Evolutionary conservation across 2,888 invertebrate species (phyloP).

Genomic region (Tholera decimalis): DNA sequence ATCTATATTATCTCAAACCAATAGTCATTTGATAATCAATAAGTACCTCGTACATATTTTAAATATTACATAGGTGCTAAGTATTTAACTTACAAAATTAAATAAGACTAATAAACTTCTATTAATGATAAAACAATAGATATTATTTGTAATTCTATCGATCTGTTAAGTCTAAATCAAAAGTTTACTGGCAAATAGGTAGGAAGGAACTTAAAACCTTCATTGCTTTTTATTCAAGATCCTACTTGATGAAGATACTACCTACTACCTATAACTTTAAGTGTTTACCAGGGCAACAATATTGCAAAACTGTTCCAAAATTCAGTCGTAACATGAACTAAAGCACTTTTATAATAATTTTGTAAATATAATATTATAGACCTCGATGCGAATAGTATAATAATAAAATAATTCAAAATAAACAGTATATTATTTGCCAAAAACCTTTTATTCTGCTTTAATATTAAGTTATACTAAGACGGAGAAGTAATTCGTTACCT

Average conservation of each 20-base stretch:
- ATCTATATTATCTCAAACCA: slow-evolving; percentile 31
- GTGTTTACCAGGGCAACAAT: slow-evolving; percentile 36
- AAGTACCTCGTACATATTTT: too few species aligned
- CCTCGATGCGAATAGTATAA: slow-evolving; percentile 53
- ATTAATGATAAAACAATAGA: not conserved
- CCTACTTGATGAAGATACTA: slow-evolving; percentile 12
- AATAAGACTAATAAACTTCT: slow-evolving; percentile 23
- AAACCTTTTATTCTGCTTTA: too few species aligned
- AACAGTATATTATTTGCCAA: slow-evolving; percentile 21
- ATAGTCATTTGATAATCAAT: slow-evolving; percentile 1
- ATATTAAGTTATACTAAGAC: too few species aligned
- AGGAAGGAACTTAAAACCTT: slow-evolving; percentile 1
- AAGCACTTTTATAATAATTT: slow-evolving; percentile 59
- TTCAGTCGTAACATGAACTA: slow-evolving; percentile 32
- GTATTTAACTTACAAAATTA: too few species aligned
- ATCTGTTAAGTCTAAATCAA: too few species aligned
- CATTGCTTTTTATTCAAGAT: slow-evolving; percentile 5
- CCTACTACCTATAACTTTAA: slow-evolving; percentile 16
- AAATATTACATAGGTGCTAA: too few species aligned
- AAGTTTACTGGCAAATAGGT: too few species aligned
- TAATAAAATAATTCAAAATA: slow-evolving; percentile 49
- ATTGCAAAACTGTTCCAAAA: slow-evolving; percentile 24
- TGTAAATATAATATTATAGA: slow-evolving; percentile 67
- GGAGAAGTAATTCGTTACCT: too few species aligned
- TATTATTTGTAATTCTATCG: not conserved